Evolutionary conservation across 2,888 invertebrate species (phyloP), one percentile per base, ranked within the genome.

Genomic region (Acanthacorydalis orientalis): DNA sequence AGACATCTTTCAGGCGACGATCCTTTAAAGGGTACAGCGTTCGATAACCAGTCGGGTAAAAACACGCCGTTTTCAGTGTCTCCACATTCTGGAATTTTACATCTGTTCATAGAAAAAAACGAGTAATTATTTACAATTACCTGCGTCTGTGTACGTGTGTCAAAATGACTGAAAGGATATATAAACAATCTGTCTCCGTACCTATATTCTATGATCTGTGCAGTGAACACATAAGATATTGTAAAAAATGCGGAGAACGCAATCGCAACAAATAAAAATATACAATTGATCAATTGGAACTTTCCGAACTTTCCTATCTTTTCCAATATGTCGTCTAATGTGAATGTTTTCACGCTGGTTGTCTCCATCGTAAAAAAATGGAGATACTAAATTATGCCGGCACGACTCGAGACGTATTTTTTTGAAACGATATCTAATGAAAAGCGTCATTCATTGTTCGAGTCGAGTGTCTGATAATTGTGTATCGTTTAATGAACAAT

Each of bases 71-170:
- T n/a, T n/a, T n/a, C n/a, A n/a, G 51, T 55, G 48, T 63, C 61
- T 11, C 60, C 72, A 51, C 74, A 73, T 56, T 72, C 72, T 1
- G 66, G 64, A 16, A 73, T 59, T 33, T 57, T 59, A 52, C 74
- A 72, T 52, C 71, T 71, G 51, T 8, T 23, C 2, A 23, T 23
- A 23, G 23, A 23, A 23, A 23, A 23, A 23, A 23, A 23, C 23
- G 23, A 6, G 6, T 6, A 4, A 23, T 23, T 23, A 23, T 23
- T 23, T 23, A 2, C 23, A 23, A 23, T 23, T 6, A 23, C 23
- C 23, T 23, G 23, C 2, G 7, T n/a, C 2, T n/a, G 35, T 35
- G 35, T 35, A 35, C 12, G 7, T 35, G 2, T 35, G 35, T 35
- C 7, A 6, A 35, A n/a, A 35, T n/a, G 2, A 35, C 6, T 23